Base-by-base conservation (phyloP, 1,140 invertebrate species). In the Macrobrachium nipponense region DNA sequence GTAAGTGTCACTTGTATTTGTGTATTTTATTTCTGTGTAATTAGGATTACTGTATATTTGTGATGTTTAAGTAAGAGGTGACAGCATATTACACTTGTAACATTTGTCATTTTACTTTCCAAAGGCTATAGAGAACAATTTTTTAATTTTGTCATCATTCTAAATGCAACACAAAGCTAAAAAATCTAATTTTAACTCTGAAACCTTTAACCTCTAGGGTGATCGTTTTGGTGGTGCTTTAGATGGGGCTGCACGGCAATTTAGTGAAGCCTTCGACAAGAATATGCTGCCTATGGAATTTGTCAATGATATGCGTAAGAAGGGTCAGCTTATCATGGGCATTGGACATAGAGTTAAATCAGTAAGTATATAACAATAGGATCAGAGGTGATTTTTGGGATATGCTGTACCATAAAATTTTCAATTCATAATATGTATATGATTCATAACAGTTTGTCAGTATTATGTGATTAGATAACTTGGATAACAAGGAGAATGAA, bases 271-370 rank as follows among this genome's bases (percentile, higher is more conserved):
- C 0, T 97, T 98, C 91, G 98, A 99, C 91, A 94, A 94, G 78
- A 97, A 97, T 23, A 93, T 97, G 88, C 97, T 97, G 91, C 98
- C 99, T 10, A 98, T 98, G 94, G 98, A 99, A 91, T 99, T 99
- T 93, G 99, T 99, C 11, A 99, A 99, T 91, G 94, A 96, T 88
- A 99, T 99, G 94, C 93, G 98, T 66, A 98, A 99, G 90, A 96
- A 98, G 91, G 98, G 98, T 0, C 95, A 99, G 91, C 94, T 99
- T 5, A 99, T 99, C 89, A 99, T 99, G 97, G 99, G 99, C 66
- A 99, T 99, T 90, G 98, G 98, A 51, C 97, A 99, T 92, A 94
- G 98, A 87, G 96, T 99, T 11, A 99, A 99, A 92, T 99, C 98
- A 0, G 94, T 95, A 90, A 92, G 93, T 91, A 76, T 5, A 60